Percentiles rank a stretch among this genome's conserved stretches.
Conservation (phyloP, 2,797 vertebrate genomes). For the Phrynocephalus guinanensis region DNA sequence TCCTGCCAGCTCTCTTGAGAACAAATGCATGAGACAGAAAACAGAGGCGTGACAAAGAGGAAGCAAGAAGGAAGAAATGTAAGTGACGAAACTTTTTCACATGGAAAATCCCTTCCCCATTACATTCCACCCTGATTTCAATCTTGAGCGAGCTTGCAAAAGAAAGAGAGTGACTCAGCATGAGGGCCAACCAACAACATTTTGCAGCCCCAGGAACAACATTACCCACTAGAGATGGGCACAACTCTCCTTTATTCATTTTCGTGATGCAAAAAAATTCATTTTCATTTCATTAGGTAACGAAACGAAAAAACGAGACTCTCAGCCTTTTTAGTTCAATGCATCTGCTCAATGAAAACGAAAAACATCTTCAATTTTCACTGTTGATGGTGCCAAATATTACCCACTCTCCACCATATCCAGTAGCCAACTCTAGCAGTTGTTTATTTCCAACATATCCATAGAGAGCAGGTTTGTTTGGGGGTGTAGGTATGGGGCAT, state of each 20-base stretch:
- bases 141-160: not conserved
- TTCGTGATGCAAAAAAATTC: no score
- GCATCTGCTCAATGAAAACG: no score
- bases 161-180: not conserved
- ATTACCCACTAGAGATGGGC: not conserved
- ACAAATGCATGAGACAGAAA: slow-evolving; percentile 35
- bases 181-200: not conserved
- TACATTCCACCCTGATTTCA: slow-evolving; percentile 16
- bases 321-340: no score
- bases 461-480: not conserved
- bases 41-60: slow-evolving; percentile 2
- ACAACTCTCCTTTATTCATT: no score
- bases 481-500: not conserved
- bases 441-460: not conserved
- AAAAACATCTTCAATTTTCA: no score
- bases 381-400: no score
- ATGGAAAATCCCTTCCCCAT: not conserved
- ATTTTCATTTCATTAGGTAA: no score
- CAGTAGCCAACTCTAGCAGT: no score
- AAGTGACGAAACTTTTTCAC: not conserved
- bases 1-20: not conserved
- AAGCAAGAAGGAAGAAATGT: not conserved
- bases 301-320: no score
- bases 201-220: not conserved
- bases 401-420: not conserved